Evolutionary conservation across 2,888 invertebrate genomes (phyloP), one percentile per base, ranked within the genome.

Genomic region (Cheilosia grossa): DNA sequence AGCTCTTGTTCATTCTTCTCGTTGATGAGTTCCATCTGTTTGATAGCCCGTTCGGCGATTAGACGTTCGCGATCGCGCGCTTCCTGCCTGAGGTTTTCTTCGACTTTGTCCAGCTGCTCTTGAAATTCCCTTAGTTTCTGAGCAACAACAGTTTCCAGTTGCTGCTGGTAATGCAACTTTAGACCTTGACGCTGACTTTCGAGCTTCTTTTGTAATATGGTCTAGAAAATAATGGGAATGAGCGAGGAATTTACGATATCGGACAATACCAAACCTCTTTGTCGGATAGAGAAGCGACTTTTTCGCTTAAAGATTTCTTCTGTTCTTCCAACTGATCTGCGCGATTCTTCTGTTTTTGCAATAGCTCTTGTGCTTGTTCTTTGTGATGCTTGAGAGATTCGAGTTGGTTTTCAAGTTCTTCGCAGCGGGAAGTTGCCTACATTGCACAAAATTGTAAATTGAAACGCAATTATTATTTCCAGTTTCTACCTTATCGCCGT

Each of bases 121-220:
- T 95, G 95, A 88, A 97, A 97, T 91, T 97, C 96, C 88, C 94
- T 94, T 77, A 97, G 92, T 89, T 97, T 97, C 70, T 93, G 93
- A 75, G 95, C 92, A 19, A 97, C 96, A 0, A 96, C 95, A 61
- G 94, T 94, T 88, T 97, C 97, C 13, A 97, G 93, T 91, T 97
- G 97, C 87, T 95, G 94, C 91, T 97, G 97, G 89, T 97, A 97
- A 89, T 96, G 95, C 44, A 94, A 93, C 88, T 95, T 95, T 17
- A 97, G 91, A 81, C 96, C 95, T 13, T 93, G 91, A 89, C 95
- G 95, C 87, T 95, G 95, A 1, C 93, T 91, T 81, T 94, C 94
- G 0, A 94, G 90, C 67, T 95, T 94, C 53, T 90, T 92, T 86
- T 94, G 94, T 1, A 94, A 89, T 1, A 89, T 89, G 24, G 92